phyloP scores from a whole-genome alignment of 2,113 vertebrate species.

The Lophotis ruficrista region DNA sequence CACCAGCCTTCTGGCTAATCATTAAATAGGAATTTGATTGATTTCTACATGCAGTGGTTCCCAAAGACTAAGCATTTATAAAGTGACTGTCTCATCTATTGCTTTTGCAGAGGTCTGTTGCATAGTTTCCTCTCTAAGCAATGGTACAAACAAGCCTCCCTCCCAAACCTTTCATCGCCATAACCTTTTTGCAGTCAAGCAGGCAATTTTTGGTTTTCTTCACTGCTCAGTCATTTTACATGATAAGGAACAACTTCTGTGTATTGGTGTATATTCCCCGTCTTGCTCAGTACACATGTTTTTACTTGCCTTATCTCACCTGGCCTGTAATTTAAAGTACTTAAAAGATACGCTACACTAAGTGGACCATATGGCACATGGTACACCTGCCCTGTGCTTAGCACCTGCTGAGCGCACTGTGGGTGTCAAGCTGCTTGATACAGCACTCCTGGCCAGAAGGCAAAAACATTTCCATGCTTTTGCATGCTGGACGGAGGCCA shows the following conservation, averaged over 20 bases:
- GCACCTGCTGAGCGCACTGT: conserved; percentile 82
- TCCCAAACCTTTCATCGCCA: not conserved
- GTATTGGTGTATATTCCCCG: not conserved
- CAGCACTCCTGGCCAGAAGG: conserved; percentile 49
- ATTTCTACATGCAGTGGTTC: not conserved
- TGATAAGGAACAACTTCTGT: not conserved
- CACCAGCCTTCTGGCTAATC: not conserved
- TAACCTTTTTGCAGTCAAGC: not conserved
- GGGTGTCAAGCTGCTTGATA: not conserved
- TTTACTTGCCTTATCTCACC: conserved; percentile 69
- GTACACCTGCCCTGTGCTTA: conserved; percentile 80
- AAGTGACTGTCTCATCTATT: not conserved
- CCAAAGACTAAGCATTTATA: not conserved
- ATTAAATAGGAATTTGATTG: not conserved
- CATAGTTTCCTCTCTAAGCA: conserved; percentile 16
- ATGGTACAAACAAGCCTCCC: not conserved
- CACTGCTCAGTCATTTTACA: not conserved
- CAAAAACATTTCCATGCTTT: conserved; percentile 64
- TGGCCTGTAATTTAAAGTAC: conserved; percentile 72
- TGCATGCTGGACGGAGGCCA: conserved; percentile 71
- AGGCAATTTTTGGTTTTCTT: not conserved
- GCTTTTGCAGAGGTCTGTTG: not conserved
- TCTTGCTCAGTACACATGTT: not conserved
- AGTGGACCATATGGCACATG: conserved; percentile 81
- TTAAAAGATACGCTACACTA: conserved; percentile 63